These are phyloP conservation scores for Oncopodura yosiiana DNA, from an alignment of 1,140 invertebrate genomes.

Conservation along the genomic window DNA sequence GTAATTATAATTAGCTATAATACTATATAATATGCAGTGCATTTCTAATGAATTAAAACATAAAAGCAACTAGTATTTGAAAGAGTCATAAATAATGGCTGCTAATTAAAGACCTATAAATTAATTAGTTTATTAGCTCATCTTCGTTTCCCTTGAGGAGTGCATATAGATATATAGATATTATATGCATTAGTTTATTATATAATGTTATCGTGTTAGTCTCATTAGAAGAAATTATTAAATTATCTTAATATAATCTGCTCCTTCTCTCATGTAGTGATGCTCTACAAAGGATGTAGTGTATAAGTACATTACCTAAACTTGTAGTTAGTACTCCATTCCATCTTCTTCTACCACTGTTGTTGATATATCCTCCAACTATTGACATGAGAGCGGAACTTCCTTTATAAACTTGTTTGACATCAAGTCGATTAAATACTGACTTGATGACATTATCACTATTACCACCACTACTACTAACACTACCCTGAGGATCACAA, in stretches of 20 bases:
- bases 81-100: too few species aligned
- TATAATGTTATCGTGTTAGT: neutral
- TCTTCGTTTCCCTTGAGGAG: too few species aligned
- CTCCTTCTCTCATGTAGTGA: neutral
- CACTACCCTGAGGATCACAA: constrained; percentile 47
- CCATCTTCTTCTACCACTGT: too few species aligned
- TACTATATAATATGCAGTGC: too few species aligned
- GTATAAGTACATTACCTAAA: constrained; percentile 21
- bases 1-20: too few species aligned
- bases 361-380: neutral
- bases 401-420: constrained; percentile 33
- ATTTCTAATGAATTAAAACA: too few species aligned
- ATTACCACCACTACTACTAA: constrained; percentile 43
- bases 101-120: too few species aligned
- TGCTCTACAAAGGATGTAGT: neutral
- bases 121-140: too few species aligned
- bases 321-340: constrained; percentile 24
- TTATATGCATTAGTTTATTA: neutral
- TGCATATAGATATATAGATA: too few species aligned
- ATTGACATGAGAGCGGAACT: neutral
- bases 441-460: constrained; percentile 29
- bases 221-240: neutral
- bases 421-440: constrained; percentile 36
- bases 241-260: neutral
- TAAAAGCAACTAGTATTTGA: too few species aligned